Base-by-base conservation (phyloP, 2,888 invertebrate species). In the Drosophila emarginata region DNA sequence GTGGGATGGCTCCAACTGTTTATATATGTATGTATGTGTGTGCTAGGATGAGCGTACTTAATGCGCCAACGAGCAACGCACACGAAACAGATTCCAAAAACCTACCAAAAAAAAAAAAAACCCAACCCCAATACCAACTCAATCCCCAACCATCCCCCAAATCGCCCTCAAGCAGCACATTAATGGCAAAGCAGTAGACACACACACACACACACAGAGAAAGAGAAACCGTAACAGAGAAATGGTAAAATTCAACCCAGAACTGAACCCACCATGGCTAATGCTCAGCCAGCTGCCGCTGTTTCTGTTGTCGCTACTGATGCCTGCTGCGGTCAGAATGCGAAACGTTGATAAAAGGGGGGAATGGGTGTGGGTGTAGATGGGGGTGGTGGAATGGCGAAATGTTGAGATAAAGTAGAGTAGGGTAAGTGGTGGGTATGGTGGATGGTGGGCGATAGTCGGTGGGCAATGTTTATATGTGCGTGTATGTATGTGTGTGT, bases 51-150 rank as follows among this genome's bases (percentile, higher is more conserved):
- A 72, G 72, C 74, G 79, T 86, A 79, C 78, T 80, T 80, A 83
- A 80, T 83, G 80, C 86, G 79, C 74, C 79, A 76, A 80, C 80
- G 74, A 79, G 76, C 58, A 68, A 61, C 81, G 74, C 74, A 72
- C 74, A 74, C 78, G 74, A 80, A 74, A 81, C 83, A 67, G 74
- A 76, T 72, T 65, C 80, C 69, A 67, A 78, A 75, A 83, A 78
- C 78, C 72, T 74, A 67, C 77, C 59, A 73, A 63, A 60, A 54
- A 65, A 71, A 37, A 45, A 14, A 58, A 61, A 54, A 54, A 40
- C 26, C 39, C 64, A 51, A 37, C 45, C 45, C 45, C 45, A 45
- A 45, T 45, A 18, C 18, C 45, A 45, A 45, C 12, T 14, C 60
- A 32, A 40, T 61, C 66, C 61, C 63, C 54, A 45, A 23, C 18